Percentiles rank a stretch among this genome's conserved stretches.
Evolutionary conservation across 1,140 invertebrate species (phyloP).

Genomic region (Panulirus ornatus): DNA sequence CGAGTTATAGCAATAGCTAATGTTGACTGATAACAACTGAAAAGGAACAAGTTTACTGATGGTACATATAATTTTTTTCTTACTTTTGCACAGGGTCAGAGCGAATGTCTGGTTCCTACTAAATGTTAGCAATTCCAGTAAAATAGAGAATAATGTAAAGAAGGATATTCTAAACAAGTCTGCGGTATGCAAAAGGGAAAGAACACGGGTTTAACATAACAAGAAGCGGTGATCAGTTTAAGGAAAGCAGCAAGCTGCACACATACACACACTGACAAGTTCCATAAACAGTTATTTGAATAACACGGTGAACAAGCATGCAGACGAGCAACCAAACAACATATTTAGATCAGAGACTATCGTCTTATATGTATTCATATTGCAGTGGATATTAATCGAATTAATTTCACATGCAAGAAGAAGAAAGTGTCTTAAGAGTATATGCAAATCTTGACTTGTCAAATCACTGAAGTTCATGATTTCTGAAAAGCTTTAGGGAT

Average conservation of each 20-base stretch:
- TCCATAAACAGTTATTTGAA: neutral
- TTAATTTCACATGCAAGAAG: neutral
- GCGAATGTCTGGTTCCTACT: neutral
- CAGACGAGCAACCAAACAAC: neutral
- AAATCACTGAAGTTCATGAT: no score
- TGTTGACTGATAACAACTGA: no score
- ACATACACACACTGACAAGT: neutral
- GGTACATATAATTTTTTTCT: neutral
- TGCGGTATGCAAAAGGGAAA: neutral
- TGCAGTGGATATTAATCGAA: neutral
- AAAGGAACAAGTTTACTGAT: neutral
- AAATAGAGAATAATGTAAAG: constrained; percentile 25
- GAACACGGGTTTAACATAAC: neutral
- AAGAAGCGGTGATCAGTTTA: neutral
- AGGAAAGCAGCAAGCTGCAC: neutral
- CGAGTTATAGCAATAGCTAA: no score
- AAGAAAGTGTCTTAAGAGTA: neutral
- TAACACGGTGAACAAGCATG: neutral
- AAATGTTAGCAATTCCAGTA: constrained; percentile 23
- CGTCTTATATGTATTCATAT: neutral
- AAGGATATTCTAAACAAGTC: neutral
- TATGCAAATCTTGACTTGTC: no score
- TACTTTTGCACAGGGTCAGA: constrained; percentile 29
- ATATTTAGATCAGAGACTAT: neutral
- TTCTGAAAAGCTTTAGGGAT: no score